Percentiles rank a stretch among this genome's conserved stretches.
phyloP scores from a whole-genome alignment of 2,888 invertebrate genomes.

The Julus scandinavius region DNA sequence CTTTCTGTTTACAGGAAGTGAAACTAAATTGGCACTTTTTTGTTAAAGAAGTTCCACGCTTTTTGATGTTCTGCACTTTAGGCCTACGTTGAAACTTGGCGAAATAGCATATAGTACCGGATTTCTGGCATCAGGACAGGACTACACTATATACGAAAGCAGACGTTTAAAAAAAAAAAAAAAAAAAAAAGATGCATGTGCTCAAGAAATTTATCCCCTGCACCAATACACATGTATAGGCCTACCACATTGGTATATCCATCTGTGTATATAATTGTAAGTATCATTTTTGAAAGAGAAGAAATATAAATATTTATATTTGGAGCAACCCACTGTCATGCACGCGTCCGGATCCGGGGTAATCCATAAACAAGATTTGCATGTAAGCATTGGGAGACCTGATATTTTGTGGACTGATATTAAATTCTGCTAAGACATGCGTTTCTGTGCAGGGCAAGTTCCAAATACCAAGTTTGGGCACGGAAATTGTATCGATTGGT shows the following conservation, averaged over 20 bases:
- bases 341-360: background rate
- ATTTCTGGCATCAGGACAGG: background rate
- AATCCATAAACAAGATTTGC: background rate
- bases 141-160: background rate
- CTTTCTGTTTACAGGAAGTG: background rate
- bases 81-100: background rate
- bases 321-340: background rate
- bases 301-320: constrained; percentile 14
- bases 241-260: background rate
- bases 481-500: background rate
- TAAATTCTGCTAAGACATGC: background rate
- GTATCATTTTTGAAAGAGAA: background rate
- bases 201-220: background rate
- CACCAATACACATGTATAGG: background rate
- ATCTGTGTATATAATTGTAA: background rate
- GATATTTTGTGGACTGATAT: background rate
- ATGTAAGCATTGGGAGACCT: background rate
- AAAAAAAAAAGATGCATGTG: background rate
- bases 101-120: background rate
- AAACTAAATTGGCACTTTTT: constrained; percentile 37
- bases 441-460: background rate
- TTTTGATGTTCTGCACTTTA: background rate
- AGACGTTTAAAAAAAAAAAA: background rate
- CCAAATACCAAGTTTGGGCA: background rate
- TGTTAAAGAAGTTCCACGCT: background rate